Evolutionary conservation across 2,113 vertebrate genomes (phyloP), one percentile per base, ranked within the genome.

Genomic region (Hoplias malabaricus): DNA sequence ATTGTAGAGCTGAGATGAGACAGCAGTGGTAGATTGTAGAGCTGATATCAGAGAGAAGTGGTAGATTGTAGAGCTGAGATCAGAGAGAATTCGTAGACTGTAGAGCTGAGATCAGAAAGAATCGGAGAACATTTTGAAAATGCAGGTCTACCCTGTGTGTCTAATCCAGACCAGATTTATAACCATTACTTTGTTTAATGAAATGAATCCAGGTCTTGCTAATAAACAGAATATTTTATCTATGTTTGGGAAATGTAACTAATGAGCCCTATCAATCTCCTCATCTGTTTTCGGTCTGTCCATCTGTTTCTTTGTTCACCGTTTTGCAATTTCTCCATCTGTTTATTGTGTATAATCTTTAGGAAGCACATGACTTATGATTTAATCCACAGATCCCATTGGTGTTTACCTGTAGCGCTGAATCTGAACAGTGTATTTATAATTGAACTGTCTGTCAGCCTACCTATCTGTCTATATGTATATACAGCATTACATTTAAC

Each of bases 151-250:
- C 27, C n/a, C 16, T 78, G 19, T 43, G 34, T 19, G 13, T 6
- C 11, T 25, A 43, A 23, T 31, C 19, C 33, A 27, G 7, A 16
- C 38, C 27, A 36, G 34, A 80, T 74, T 75, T 36, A 59, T 75
- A 48, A 67, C 53, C 54, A 76, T 70, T 66, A 70, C 69, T 29
- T 70, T 83, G 79, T 83, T 81, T 69, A 75, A 84, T 79, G n/a
- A 53, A 53, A 53, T 50, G 48, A 71, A 74, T 70, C 61, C 31
- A 19, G 70, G 65, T 11, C 23, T 38, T n/a, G 12, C 75, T 77
- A 77, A 75, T 84, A 62, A 77, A 77, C 38, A 14, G 25, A 67
- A 69, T 50, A 14, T 72, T 85, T 69, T 72, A 78, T 75, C 67
- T 36, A 43, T 29, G 69, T 78, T n/a, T 50, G 21, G 12, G 63